These are phyloP conservation scores for Gorsachius magnificus DNA, from an alignment of 2,797 vertebrate species.

Conservation along the genomic window DNA sequence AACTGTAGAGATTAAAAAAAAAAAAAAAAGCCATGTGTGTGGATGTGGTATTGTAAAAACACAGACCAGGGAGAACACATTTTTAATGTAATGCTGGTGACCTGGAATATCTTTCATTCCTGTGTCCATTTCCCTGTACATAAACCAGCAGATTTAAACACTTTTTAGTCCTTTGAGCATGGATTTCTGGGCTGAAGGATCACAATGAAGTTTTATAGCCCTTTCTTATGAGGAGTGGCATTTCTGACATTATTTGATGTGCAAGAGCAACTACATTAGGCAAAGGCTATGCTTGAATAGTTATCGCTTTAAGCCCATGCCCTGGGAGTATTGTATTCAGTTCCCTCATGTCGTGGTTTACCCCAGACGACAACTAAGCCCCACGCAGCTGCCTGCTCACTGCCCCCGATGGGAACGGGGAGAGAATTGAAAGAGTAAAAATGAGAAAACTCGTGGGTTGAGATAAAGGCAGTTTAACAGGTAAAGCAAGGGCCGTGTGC, in stretches of 20 bases:
- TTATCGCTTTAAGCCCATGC: conserved; percentile 68
- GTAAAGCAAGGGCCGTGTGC: too few relatives aligned
- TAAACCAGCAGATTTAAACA: conserved; percentile 13
- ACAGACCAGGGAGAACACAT: not conserved
- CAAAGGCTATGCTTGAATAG: conserved; percentile 61
- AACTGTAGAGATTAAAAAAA: not conserved
- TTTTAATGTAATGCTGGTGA: not conserved
- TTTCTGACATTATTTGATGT: conserved; percentile 73
- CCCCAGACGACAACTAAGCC: too few relatives aligned
- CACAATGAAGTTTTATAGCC: conserved; percentile 69
- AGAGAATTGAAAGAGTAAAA: too few relatives aligned
- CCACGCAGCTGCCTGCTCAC: too few relatives aligned
- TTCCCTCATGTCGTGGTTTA: not conserved
- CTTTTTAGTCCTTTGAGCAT: conserved; percentile 8
- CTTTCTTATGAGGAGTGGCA: conserved; percentile 65
- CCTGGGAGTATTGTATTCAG: conserved; percentile 58
- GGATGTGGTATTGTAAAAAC: not conserved
- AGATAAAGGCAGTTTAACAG: too few relatives aligned
- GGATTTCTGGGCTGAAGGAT: conserved; percentile 53
- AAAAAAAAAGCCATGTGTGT: not conserved
- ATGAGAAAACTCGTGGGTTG: too few relatives aligned
- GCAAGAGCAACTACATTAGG: conserved; percentile 70
- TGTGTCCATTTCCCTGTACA: not conserved
- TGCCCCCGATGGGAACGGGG: too few relatives aligned
- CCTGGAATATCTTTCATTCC: not conserved